Evolutionary conservation across 2,113 vertebrate species (phyloP), one percentile per base, ranked within the genome.

Genomic region (Calidris pugnax): DNA sequence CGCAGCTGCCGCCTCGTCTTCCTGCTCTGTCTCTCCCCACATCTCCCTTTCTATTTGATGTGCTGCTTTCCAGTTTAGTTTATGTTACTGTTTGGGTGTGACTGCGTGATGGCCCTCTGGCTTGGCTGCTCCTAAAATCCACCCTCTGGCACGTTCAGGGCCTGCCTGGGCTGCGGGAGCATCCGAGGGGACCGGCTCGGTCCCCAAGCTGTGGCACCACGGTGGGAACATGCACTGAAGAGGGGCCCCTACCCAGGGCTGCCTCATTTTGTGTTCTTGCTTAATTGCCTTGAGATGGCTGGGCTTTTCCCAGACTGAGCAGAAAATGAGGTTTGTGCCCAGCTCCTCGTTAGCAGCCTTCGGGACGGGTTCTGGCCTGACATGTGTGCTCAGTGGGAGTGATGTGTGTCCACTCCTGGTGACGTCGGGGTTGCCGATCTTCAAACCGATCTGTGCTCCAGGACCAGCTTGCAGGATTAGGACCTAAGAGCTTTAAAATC

Each of bases 391-490:
- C 28, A 0, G 59, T 3, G 88, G 64, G 6, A 75, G 88, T 16
- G 78, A 33, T 71, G 71, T 53, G 90, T 32, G 59, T 6, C 33
- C 37, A 0, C 15, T 4, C 26, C 10, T 1, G 50, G 11, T 94
- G 94, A 95, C 90, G 62, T 91, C 5, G 41, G 18, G 74, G 11
- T 19, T 68, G 89, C 56, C 11, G 35, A 60, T 85, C 82, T 35
- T 10, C 82, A 71, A 26, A 71, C 33, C 4, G 18, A 59, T 69
- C 90, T 87, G 81, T 2, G 19, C 90, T 66, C 50, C 33, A 18
- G 95, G 87, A 55, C 96, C 88, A 51, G 96, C 92, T 88, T 94
- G 93, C 80, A 69, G 95, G 94, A 94, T 93, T 95, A 93, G 83
- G 84, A 26, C n/a, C 95, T 96, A 93, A 95, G 19, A 95, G 94